Base-by-base conservation (phyloP, 2,888 invertebrate species). In the Mythimna lalbum region DNA sequence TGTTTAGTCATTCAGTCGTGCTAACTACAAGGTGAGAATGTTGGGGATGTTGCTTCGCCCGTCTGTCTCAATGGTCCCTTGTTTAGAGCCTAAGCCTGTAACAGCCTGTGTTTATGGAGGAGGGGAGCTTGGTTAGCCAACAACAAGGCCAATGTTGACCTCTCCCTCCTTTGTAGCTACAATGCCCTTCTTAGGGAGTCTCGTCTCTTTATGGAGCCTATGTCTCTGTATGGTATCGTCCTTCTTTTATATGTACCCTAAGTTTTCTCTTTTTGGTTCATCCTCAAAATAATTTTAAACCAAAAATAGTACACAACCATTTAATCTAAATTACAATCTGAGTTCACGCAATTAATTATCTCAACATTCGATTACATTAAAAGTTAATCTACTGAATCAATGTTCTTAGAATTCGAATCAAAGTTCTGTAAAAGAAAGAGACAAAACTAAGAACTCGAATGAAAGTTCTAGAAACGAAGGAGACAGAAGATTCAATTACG, bases 1-100 rank as follows among this genome's bases (percentile, higher is more conserved):
- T 91, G 89, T 89, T 92, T 91, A 92, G 90, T 88, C 89, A 92
- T 92, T 90, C 92, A 85, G 86, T 86, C 82, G 87, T 86, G 83
- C 88, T 88, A 89, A 91, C 90, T 90, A 88, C 82, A 82, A 89
- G 88, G 88, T 89, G 88, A 85, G 87, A 88, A 87, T 87, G 78
- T 84, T 83, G 74, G 76, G 78, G 78, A 60, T 77, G 76, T 76
- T 65, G 56, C 69, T 65, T 68, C 64, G 63, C 55, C 56, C 55
- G 61, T 27, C 72, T 49, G 68, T 64, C 72, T 71, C 53, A 68
- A 74, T 57, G 14, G 53, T 9, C 43, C 69, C 75, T 68, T 69
- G 56, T 57, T 75, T 76, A 70, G 53, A 80, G 9, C 53, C 77
- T 64, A 59, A 53, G 57, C n/a, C 57, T 62, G 56, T 63, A 56